A percentile compares a stretch with the other conserved stretches of the same genome.
Evolutionary conservation across 2,113 vertebrate genomes (phyloP).

Genomic region (Eleginops maclovinus): DNA sequence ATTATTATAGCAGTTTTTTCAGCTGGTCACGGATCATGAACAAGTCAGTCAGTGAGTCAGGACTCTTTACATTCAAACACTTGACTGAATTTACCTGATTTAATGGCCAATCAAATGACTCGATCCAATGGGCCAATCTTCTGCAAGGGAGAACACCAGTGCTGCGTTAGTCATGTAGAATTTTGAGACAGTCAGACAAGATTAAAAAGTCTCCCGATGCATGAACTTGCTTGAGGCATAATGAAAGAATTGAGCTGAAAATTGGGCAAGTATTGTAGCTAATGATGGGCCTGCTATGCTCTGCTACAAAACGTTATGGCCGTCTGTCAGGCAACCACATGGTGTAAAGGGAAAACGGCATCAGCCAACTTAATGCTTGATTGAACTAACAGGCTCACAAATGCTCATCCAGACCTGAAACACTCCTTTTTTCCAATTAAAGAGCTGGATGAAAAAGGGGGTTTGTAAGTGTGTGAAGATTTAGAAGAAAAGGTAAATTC

Average conservation of each 20-base stretch:
- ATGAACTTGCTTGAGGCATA: constrained; percentile 1
- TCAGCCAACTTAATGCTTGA: constrained; percentile 60
- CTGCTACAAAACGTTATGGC: constrained; percentile 32
- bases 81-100: too few species aligned
- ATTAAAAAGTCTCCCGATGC: too few species aligned
- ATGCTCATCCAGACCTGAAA: constrained; percentile 51
- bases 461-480: not conserved
- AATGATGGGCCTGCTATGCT: constrained; percentile 53
- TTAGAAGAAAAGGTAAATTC: constrained; percentile 27
- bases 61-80: not conserved
- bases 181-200: too few species aligned
- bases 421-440: constrained; percentile 26
- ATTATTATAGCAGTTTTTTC: not conserved
- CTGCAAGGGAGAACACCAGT: too few species aligned
- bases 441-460: constrained; percentile 17
- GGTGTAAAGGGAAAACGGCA: constrained; percentile 61
- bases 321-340: constrained; percentile 57
- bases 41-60: not conserved
- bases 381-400: constrained; percentile 65
- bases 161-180: too few species aligned
- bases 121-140: too few species aligned
- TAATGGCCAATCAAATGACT: too few species aligned
- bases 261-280: constrained; percentile 35
- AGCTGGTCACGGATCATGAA: not conserved
- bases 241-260: constrained; percentile 17